Percentiles rank a stretch among this genome's conserved stretches.
Evolutionary conservation across 2,888 invertebrate genomes (phyloP).

Genomic region (Falcaria lacertinaria): DNA sequence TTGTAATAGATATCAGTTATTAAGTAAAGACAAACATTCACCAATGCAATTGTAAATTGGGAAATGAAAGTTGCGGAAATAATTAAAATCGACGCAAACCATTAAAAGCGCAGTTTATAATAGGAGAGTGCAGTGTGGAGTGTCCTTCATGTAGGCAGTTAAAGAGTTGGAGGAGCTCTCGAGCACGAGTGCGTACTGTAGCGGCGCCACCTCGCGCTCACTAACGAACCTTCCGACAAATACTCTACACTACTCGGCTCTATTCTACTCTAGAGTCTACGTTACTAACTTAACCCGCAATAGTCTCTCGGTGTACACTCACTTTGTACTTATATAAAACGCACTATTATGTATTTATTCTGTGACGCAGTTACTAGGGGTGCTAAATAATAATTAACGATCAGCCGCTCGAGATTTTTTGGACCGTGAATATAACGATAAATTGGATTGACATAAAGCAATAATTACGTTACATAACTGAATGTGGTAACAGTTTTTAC

Average conservation of each 20-base stretch:
- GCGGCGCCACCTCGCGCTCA: slow-evolving; percentile 67
- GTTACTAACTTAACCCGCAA: slow-evolving; percentile 23
- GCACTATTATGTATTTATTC: slow-evolving; percentile 33
- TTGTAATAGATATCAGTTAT: no score
- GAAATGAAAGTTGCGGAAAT: slow-evolving; percentile 55
- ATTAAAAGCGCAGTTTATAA: slow-evolving; percentile 79
- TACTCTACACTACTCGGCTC: slow-evolving; percentile 43
- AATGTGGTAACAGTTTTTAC: slow-evolving; percentile 6
- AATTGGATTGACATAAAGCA: background rate
- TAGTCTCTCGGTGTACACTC: slow-evolving; percentile 24
- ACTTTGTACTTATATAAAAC: slow-evolving; percentile 41
- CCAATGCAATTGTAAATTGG: background rate
- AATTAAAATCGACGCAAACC: slow-evolving; percentile 74
- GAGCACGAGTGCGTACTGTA: slow-evolving; percentile 70
- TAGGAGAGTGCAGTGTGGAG: slow-evolving; percentile 73
- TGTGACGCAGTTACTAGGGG: no score
- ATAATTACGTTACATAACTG: slow-evolving; percentile 14
- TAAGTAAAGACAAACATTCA: no score
- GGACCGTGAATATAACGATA: background rate
- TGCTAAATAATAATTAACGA: no score
- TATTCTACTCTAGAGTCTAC: slow-evolving; percentile 18
- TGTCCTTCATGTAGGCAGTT: slow-evolving; percentile 79
- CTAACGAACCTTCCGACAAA: slow-evolving; percentile 76
- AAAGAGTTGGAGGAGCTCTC: slow-evolving; percentile 77
- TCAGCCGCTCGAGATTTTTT: background rate